Conservation (phyloP, 2,113 vertebrate genomes). For the Heliornis fulica region DNA sequence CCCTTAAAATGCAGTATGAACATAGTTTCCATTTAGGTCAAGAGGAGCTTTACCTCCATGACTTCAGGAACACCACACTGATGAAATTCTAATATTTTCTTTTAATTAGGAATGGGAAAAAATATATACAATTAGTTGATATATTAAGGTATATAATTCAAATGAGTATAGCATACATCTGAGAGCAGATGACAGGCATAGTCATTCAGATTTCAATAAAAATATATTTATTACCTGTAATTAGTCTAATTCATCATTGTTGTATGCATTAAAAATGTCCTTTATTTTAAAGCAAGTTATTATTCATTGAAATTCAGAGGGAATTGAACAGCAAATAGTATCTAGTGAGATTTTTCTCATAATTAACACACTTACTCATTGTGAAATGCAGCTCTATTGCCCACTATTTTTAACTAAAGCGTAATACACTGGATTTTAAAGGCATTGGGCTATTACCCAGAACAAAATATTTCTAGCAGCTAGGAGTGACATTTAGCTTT, state of each 20-base stretch:
- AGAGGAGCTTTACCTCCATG: neutral
- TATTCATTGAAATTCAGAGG: constrained; percentile 53
- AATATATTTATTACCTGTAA: constrained; percentile 47
- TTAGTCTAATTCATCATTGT: constrained; percentile 46
- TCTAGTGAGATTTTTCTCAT: constrained; percentile 41
- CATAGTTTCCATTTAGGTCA: neutral
- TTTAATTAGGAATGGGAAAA: constrained; percentile 1
- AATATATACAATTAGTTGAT: constrained; percentile 17
- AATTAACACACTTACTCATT: constrained; percentile 61
- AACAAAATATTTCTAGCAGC: constrained; percentile 16
- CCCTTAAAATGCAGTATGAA: neutral
- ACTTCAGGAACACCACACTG: neutral
- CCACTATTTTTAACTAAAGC: constrained; percentile 58
- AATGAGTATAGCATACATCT: neutral
- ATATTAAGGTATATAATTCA: constrained; percentile 10
- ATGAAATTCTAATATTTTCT: neutral
- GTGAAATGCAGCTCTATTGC: constrained; percentile 40
- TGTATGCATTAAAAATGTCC: constrained; percentile 17
- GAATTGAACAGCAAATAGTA: constrained; percentile 51
- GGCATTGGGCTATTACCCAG: neutral
- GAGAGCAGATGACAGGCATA: neutral
- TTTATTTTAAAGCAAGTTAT: constrained; percentile 41
- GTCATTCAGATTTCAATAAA: constrained; percentile 62
- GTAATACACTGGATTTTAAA: constrained; percentile 35
- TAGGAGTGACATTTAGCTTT: constrained; percentile 3